Evolutionary conservation across 2,797 vertebrate genomes (phyloP), one percentile per base, ranked within the genome.

Genomic region (Balearica regulorum): DNA sequence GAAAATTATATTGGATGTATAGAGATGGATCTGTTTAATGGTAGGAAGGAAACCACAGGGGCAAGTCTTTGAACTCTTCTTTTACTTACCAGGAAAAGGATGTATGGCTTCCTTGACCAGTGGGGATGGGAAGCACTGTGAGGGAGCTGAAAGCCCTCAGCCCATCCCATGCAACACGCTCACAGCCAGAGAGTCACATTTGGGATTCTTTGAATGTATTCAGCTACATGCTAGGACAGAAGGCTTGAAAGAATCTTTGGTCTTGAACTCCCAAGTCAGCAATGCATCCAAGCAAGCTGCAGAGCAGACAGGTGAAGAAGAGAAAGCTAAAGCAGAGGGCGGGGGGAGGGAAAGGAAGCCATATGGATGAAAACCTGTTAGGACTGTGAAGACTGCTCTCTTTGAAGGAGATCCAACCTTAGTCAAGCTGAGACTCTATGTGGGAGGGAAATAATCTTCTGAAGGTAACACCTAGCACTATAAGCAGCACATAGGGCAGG

Each of bases 381-480:
- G 55, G 79, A 69, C 69, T 84, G 60, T 78, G 84, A 95, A 88
- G 76, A 71, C 55, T 85, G 89, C 79, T 93, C 48, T 82, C 90
- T 94, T 82, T 96, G 91, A 96, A 88, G 72, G 61, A 89, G 69
- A 79, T 94, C 79, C 93, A 94, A 29, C 62, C 70, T 60, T 54
- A 54, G 51, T 76, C 86, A 96, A 90, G 53, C 76, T 76, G 84
- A 87, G 82, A 91, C 49, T 62, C 10, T 72, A 7, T 20, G 79
- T 92, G 76, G 92, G 92, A 92, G 70, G 82, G 70, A 82, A 93
- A 72, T 46, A 55, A 53, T 35, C 92, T 86, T 80, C 87, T 81
- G 58, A 75, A 76, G 69, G 54, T 60, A 96, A 87, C 86, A 79
- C 69, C 79, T 83, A 70, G 33, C 49, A 46, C 28, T 54, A 13